Evolutionary conservation across 2,888 invertebrate species (phyloP).

Genomic region (Pegoplata infirma): DNA sequence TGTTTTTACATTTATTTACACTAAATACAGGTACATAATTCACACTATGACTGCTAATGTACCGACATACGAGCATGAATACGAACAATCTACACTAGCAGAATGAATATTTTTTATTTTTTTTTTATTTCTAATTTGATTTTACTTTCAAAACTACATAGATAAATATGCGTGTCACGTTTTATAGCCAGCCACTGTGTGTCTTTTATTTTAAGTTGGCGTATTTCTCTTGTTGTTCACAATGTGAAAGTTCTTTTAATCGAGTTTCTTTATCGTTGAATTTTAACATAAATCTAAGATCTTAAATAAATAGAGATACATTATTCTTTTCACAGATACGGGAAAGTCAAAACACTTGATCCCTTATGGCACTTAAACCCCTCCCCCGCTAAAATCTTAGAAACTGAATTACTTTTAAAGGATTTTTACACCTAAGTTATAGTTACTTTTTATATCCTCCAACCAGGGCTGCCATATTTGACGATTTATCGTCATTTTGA

Average conservation of each 20-base stretch:
- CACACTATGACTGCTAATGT: constrained; percentile 17
- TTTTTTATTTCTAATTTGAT: constrained; percentile 34
- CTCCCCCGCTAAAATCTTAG: no score
- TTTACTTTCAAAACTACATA: constrained; percentile 57
- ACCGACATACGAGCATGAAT: no score
- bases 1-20: neutral
- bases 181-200: constrained; percentile 26
- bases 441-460: no score
- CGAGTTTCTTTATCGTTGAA: constrained; percentile 27
- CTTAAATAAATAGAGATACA: constrained; percentile 27
- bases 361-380: no score
- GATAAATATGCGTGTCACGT: constrained; percentile 54
- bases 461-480: no score
- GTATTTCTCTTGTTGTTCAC: constrained; percentile 33
- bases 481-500: no score
- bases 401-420: no score
- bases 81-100: neutral
- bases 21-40: constrained; percentile 9
- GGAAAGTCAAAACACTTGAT: no score
- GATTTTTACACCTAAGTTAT: no score
- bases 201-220: constrained; percentile 35
- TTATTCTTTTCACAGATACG: constrained; percentile 8
- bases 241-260: constrained; percentile 54
- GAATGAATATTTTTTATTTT: neutral
- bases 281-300: constrained; percentile 17